Evolutionary conservation across 2,113 vertebrate species (phyloP), one percentile per base, ranked within the genome.

Genomic region (Paramisgurnus dabryanus): DNA sequence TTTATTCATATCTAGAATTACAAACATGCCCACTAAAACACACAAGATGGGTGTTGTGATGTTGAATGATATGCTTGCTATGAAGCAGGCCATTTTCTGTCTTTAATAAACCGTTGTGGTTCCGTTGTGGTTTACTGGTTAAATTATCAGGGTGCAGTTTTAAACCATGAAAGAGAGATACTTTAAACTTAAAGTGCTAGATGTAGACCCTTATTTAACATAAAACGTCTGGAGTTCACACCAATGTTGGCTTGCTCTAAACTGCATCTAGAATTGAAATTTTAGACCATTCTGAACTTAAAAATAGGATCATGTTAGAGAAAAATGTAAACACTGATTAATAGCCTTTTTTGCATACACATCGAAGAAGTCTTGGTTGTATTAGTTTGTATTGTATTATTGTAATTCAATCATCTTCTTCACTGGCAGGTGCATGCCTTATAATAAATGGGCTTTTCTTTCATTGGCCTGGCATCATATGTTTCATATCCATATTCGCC

Each of bases 381-480:
- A 22, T 22, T 22, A 22, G 22, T 22, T 22, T 22, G 22, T 22
- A 22, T 22, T 22, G 22, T 22, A 22, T 22, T 22, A 22, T 22
- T 22, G 22, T 22, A 22, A 81, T 84, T 67, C 67, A 60, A 39
- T 71, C 61, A 34, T 65, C 79, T 73, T 39, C 67, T 74, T 66
- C 6, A 40, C 63, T 78, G 79, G 69, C 81, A 85, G 84, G 84
- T 85, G 27, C 27, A 34, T 34, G 81, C 68, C 81, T 80, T 18
- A 57, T 76, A 67, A 79, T 45, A 79, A 58, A 49, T 34, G 6
- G 10, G 45, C 34, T 80, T 71, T 73, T 77, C 73, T 80, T 50
- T 34, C 27, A 39, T 58, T 78, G 60, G 53, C 22, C 58, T 75
- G n/a, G 17, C 68, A 80, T 83, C 81, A 83, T 65, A 81, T 80